Evolutionary conservation across 2,797 vertebrate genomes (phyloP), one percentile per base, ranked within the genome.

Genomic region (Sebastes ruberrimus): DNA sequence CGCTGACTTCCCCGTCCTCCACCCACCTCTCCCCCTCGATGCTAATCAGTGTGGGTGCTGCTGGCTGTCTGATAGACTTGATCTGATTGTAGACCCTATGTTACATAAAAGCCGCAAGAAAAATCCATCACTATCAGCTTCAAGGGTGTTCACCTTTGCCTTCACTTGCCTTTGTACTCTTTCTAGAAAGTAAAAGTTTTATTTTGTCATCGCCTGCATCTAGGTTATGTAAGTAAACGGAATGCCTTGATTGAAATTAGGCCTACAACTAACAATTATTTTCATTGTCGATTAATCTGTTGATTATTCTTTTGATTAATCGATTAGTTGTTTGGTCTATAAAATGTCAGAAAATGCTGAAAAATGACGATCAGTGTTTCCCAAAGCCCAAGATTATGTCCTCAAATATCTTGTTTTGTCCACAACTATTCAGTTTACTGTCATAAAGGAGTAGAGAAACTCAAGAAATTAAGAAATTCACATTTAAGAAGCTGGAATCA

Each of bases 11-110:
- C 49, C 61, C n/a, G 28, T 61, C 83, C 67, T 76, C 74, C 71
- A 27, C 81, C 72, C 83, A 79, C 81, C 49, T 75, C 64, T 35
- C 78, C 72, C 56, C 28, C 63, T 74, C n/a, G 5, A 75, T 84
- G 82, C 86, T 89, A 93, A 93, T 92, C 88, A 93, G 78, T 30
- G 72, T 78, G 81, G 91, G 71, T 81, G 83, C 82, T 83, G 63
- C 81, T 69, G 79, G 72, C 77, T 85, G 85, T 30, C 74, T 81
- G 64, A 33, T 23, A 68, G 76, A 80, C 71, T 69, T 72, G 55
- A 89, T 83, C 71, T 78, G 78, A 89, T 84, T 85, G 20, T 10
- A 33, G 1, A n/a, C 10, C 2, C 4, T 16, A 55, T n/a, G 32
- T 20, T 28, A 10, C 10, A 68, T 32, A 14, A 53, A 32, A 53